Conservation (phyloP, 2,888 invertebrate genomes). For the Trichopria drosophilae region DNA sequence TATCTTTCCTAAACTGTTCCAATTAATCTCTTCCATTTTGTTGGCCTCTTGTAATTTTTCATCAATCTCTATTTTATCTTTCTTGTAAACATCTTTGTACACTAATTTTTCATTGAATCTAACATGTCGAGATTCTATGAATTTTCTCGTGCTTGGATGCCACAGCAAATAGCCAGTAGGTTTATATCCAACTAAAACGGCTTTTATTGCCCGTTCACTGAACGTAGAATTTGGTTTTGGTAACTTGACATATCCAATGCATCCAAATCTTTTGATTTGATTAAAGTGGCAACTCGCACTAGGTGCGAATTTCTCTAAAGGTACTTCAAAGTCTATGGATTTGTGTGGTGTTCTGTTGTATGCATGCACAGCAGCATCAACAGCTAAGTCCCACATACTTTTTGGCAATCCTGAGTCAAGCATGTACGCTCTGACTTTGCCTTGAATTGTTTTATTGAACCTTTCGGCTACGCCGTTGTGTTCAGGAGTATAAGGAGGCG, state of each 20-base stretch:
- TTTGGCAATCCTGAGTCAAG: no score
- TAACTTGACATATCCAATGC: constrained; percentile 31
- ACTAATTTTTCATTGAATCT: constrained; percentile 5
- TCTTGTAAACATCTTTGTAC: neutral
- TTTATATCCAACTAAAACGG: no score
- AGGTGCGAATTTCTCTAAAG: constrained; percentile 11
- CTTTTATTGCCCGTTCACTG: no score
- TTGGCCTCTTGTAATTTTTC: neutral
- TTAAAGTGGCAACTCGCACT: no score
- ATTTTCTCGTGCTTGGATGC: constrained; percentile 24
- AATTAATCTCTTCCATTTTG: no score
- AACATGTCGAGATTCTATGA: constrained; percentile 18
- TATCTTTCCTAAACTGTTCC: neutral
- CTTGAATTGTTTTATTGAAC: no score
- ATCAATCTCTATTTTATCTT: neutral
- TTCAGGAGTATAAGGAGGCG: constrained; percentile 27
- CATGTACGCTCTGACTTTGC: no score
- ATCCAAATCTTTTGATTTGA: constrained; percentile 29
- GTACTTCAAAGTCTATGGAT: constrained; percentile 14
- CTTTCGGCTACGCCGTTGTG: constrained; percentile 28
- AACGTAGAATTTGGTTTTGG: constrained; percentile 8
- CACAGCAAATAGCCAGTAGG: constrained; percentile 32
- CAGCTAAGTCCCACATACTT: no score
- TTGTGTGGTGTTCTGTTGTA: no score
- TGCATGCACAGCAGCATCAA: no score